Conservation (phyloP, 2,888 invertebrate genomes). For the Cosmopolites sordidus region DNA sequence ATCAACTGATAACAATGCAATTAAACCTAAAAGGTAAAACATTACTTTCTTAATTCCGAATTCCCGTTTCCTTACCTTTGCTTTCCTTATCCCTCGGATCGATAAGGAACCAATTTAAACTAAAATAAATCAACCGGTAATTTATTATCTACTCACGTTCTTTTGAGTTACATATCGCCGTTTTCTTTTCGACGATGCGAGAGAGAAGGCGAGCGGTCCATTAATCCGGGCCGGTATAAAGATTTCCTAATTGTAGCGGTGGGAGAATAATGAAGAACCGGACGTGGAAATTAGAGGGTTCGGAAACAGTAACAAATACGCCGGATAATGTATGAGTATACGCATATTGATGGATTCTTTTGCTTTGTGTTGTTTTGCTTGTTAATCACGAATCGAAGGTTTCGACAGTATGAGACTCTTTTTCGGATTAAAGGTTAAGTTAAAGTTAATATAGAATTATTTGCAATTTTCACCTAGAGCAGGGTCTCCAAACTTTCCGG, state of each 20-base stretch:
- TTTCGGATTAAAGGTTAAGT: too few relatives aligned
- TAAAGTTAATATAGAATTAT: too few relatives aligned
- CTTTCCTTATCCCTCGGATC: too few relatives aligned
- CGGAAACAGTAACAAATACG: background rate
- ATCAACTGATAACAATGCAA: background rate
- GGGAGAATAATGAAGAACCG: slow-evolving; percentile 6
- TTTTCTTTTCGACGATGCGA: background rate
- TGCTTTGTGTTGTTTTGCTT: too few relatives aligned
- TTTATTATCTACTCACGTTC: slow-evolving; percentile 10
- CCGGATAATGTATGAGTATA: background rate
- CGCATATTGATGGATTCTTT: background rate
- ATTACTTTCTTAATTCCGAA: background rate
- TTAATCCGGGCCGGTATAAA: slow-evolving; percentile 1
- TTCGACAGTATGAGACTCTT: too few relatives aligned
- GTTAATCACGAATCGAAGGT: too few relatives aligned
- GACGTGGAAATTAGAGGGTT: slow-evolving; percentile 1
- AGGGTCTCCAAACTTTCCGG: too few relatives aligned
- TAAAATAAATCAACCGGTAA: slow-evolving; percentile 7
- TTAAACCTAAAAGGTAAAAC: background rate
- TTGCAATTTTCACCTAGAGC: too few relatives aligned
- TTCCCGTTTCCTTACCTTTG: too few relatives aligned
- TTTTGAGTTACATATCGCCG: slow-evolving; percentile 1
- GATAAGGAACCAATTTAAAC: slow-evolving; percentile 4
- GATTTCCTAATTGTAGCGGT: slow-evolving; percentile 3
- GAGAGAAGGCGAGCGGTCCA: too few relatives aligned